Conservation (phyloP, 1,140 invertebrate species). For the Ips typographus region DNA sequence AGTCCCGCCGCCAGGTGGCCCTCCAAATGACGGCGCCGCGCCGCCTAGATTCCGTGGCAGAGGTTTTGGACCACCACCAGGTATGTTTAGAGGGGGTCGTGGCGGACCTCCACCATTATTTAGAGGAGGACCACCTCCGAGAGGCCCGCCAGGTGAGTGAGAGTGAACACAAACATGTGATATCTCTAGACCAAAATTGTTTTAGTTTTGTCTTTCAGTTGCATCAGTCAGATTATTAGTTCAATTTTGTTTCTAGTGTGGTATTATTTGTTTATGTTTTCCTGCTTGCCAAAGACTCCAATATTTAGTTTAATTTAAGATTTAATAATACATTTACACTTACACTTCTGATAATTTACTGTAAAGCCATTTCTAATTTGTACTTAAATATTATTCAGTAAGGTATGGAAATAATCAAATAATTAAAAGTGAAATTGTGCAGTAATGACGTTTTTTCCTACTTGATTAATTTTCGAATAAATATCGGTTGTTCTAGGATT, state of each 20-base stretch:
- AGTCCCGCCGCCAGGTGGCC: not conserved
- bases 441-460: too few relatives aligned
- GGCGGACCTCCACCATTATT: constrained; percentile 63
- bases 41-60: constrained; percentile 65
- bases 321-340: too few relatives aligned
- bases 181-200: not conserved
- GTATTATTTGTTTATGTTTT: not conserved
- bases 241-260: not conserved
- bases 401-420: too few relatives aligned
- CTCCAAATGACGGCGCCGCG: constrained; percentile 28
- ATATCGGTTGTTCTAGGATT: constrained; percentile 42
- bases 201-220: constrained; percentile 4
- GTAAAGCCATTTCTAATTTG: too few relatives aligned
- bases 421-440: too few relatives aligned
- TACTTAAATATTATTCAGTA: too few relatives aligned
- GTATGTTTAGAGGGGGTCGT: constrained; percentile 55
- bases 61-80: constrained; percentile 66
- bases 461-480: too few relatives aligned
- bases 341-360: too few relatives aligned
- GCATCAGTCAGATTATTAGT: not conserved
- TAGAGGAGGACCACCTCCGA: constrained; percentile 53
- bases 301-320: too few relatives aligned
- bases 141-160: constrained; percentile 52
- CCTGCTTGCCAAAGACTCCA: too few relatives aligned
- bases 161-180: not conserved